Evolutionary conservation across 2,797 vertebrate species (phyloP), one percentile per base, ranked within the genome.

Genomic region (Semotilus atromaculatus): DNA sequence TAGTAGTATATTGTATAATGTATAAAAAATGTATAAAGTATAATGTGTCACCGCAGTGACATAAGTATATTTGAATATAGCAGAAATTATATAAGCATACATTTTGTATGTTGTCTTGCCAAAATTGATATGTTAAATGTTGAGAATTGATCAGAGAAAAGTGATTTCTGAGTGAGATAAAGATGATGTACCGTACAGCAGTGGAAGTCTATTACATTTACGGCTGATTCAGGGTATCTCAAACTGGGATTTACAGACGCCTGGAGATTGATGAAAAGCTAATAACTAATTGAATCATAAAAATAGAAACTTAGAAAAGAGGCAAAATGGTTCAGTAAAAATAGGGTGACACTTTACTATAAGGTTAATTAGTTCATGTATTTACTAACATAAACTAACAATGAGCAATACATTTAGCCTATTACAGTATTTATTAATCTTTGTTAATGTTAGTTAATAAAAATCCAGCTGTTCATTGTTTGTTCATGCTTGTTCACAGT

Each of bases 11-110:
- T n/a, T n/a, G n/a, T n/a, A n/a, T n/a, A n/a, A n/a, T n/a, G n/a
- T n/a, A n/a, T n/a, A n/a, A n/a, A n/a, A n/a, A n/a, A n/a, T n/a
- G n/a, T n/a, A n/a, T n/a, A n/a, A n/a, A 58, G 51, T 38, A 18
- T n/a, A 76, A 8, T 38, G 51, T 76, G 73, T 76, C 51, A n/a
- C 51, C 16, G 51, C 51, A 38, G n/a, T n/a, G n/a, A n/a, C n/a
- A n/a, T n/a, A 7, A 53, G 10, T 51, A 8, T 31, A 18, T 74
- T 74, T 21, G 19, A 36, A 23, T 55, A 36, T 55, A 1, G 31
- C 31, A 36, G 31, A 36, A 16, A 26, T 38, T 3, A 75, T 4
- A 23, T 16, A 6, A 76, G 73, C 51, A 23, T 58, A n/a, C 7
- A 36, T 55, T n/a, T 0, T 38, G 11, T 13, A 11, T 29, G 5